Evolutionary conservation across 2,888 invertebrate species (phyloP), one percentile per base, ranked within the genome.

Genomic region (Lycia hirtaria): DNA sequence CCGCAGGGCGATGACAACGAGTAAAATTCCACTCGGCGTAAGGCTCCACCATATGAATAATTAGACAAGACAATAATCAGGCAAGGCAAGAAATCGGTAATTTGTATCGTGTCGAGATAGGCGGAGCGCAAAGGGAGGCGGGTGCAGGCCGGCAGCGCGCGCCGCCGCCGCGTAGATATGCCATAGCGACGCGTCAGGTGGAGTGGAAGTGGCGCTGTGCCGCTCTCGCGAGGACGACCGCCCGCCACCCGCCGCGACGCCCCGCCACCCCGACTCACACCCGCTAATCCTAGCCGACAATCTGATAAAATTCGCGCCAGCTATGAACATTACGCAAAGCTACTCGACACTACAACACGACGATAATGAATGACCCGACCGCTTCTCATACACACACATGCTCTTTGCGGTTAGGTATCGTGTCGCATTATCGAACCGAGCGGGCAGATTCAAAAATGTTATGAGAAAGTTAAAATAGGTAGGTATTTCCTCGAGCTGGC

Each of bases 281-380:
- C 83, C 85, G 85, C 86, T 87, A 86, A 88, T 90, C 88, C 88
- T 86, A 87, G 81, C 83, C 85, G 84, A 87, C 88, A 85, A 89
- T 89, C 91, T 88, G 91, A 90, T 91, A 91, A 91, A 90, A 88
- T 91, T 91, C 91, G 90, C 91, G 91, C 89, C 91, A 89, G 88
- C 88, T 85, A 90, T 85, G 85, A 89, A 89, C 81, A 88, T 90
- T 89, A 91, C 90, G 89, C 90, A 88, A 87, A 89, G 85, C 87
- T 81, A 84, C 82, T 87, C 83, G 75, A 83, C 83, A 83, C 85
- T 85, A 87, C 85, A 80, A 85, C 82, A 80, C 76, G 69, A 75
- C 83, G 83, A 85, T 89, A 89, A 88, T 88, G 89, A 90, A 89
- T 88, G 89, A 87, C 85, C 83, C 77, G 78, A 82, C 79, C 73